Evolutionary conservation across 2,888 invertebrate species (phyloP).

Genomic region (Chrysotoxum bicinctum): DNA sequence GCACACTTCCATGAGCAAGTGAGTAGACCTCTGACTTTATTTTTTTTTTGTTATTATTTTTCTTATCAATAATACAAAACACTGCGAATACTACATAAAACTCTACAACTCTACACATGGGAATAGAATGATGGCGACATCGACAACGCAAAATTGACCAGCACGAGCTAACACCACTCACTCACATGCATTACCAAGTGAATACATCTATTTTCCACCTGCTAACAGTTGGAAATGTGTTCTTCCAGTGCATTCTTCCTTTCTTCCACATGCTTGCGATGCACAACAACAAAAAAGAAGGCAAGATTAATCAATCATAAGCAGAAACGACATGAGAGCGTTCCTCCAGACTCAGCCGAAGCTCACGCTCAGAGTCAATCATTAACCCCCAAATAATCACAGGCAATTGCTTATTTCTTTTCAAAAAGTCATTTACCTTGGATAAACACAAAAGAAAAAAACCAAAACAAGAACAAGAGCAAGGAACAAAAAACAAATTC

Average conservation of each 20-base stretch:
- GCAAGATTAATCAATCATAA: conserved; percentile 42
- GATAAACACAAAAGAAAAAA: conserved; percentile 25
- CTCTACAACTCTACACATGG: neutral
- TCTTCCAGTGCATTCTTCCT: conserved; percentile 6
- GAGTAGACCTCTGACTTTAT: conserved; percentile 48
- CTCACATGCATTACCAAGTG: conserved; percentile 48
- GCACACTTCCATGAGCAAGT: conserved; percentile 35
- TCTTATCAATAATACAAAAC: conserved; percentile 7
- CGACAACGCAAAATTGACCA: neutral
- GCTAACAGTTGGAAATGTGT: conserved; percentile 20
- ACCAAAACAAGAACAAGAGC: conserved; percentile 10
- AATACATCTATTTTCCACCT: conserved; percentile 58
- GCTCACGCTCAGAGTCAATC: conserved; percentile 18
- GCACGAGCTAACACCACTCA: conserved; percentile 6
- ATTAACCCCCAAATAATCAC: conserved; percentile 50
- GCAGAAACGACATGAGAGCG: conserved; percentile 13
- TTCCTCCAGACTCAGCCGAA: neutral
- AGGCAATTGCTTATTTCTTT: conserved; percentile 16
- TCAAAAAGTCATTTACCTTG: conserved; percentile 65
- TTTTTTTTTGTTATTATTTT: conserved; percentile 6
- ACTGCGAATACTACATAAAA: conserved; percentile 16
- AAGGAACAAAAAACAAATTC: conserved; percentile 35
- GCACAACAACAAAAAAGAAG: neutral
- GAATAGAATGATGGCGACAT: conserved; percentile 2
- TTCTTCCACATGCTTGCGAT: neutral